Conservation (phyloP, 2,113 vertebrate genomes). For the Thalassarche chlororhynchos region DNA sequence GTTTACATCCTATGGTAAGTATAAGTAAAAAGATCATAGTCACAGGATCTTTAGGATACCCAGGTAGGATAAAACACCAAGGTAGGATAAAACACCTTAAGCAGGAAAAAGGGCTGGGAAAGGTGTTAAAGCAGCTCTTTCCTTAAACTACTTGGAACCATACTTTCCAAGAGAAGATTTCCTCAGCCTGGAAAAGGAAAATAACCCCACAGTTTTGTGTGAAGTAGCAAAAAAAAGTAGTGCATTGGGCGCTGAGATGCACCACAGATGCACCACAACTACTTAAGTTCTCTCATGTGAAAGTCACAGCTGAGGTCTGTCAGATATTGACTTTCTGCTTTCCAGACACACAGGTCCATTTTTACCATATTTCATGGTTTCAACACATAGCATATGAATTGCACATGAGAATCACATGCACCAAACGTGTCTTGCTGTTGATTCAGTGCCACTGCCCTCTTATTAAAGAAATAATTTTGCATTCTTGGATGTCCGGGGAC, state of each 20-base stretch:
- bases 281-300: conserved; percentile 22
- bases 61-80: not conserved
- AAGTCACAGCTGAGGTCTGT: conserved; percentile 45
- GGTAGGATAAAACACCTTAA: not conserved
- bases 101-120: not conserved
- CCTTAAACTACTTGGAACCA: not conserved
- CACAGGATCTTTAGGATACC: not conserved
- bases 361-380: not conserved
- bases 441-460: not conserved
- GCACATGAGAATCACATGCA: conserved; percentile 5
- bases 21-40: not conserved
- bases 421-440: not conserved
- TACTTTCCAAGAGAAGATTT: not conserved
- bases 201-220: not conserved
- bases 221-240: not conserved
- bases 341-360: conserved; percentile 10
- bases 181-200: not conserved
- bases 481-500: not conserved
- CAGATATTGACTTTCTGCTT: not conserved
- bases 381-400: not conserved
- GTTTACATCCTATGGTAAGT: not conserved
- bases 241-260: not conserved
- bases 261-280: not conserved
- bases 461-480: not conserved
- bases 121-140: not conserved